Conservation (phyloP, 2,113 vertebrate genomes). For the Tonatia bakeri region DNA sequence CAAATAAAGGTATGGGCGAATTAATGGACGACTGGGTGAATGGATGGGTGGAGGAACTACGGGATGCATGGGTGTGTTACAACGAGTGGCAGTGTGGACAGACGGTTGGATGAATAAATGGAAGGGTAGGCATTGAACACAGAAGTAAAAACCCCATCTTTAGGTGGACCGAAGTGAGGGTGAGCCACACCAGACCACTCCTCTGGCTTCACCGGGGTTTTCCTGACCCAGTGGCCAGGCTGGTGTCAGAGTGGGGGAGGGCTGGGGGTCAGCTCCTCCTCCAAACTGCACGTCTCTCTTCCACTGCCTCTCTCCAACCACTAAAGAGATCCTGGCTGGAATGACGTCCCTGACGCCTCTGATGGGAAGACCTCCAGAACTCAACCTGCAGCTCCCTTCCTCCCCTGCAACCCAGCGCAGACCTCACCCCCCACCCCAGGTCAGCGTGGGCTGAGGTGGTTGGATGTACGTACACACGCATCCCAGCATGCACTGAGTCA, state of each 20-base stretch:
- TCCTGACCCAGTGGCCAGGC: not conserved
- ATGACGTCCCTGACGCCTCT: no score
- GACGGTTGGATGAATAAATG: not conserved
- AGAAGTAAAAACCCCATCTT: not conserved
- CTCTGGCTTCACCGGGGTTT: not conserved
- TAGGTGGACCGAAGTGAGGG: not conserved
- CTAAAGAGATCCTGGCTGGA: not conserved
- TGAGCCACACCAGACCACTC: no score
- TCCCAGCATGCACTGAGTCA: constrained; percentile 38
- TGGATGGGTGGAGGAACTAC: not conserved
- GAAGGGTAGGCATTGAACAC: not conserved
- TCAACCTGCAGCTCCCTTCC: not conserved
- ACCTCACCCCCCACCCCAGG: not conserved
- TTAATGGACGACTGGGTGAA: not conserved
- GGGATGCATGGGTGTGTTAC: not conserved
- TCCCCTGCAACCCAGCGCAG: not conserved
- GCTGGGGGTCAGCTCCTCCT: not conserved
- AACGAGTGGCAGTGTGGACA: not conserved
- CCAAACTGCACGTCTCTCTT: not conserved
- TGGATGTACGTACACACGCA: constrained; percentile 56
- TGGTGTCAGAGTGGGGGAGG: not conserved
- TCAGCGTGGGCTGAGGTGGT: not conserved
- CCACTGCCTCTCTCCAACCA: not conserved
- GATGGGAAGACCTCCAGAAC: not conserved
- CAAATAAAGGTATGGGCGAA: not conserved